A percentile compares a stretch with the other conserved stretches of the same genome.
Evolutionary conservation across 2,797 vertebrate species (phyloP).

Genomic region (Tamandua tetradactyla): DNA sequence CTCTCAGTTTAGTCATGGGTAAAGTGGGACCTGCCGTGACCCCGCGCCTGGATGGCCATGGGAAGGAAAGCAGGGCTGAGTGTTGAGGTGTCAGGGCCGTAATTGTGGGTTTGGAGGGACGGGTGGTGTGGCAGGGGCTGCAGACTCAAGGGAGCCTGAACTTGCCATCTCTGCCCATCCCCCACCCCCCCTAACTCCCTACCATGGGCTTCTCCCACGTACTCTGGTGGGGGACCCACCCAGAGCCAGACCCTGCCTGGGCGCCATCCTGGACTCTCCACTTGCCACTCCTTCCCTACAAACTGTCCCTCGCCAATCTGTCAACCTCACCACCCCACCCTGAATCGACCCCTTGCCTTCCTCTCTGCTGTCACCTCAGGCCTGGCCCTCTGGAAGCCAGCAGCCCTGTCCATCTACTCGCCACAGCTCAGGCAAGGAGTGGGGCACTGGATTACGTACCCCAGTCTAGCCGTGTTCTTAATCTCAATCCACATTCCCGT

Average conservation of each 20-base stretch:
- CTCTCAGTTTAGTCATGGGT: neutral
- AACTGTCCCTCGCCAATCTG: neutral
- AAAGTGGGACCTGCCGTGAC: neutral
- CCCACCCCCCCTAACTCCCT: too few relatives aligned
- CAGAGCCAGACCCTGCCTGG: neutral
- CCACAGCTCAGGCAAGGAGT: neutral
- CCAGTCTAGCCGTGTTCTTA: too few relatives aligned
- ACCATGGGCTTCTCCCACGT: too few relatives aligned
- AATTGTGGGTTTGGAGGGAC: neutral
- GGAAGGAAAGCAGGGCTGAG: neutral
- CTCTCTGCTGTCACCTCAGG: neutral
- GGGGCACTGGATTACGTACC: too few relatives aligned
- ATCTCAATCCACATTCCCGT: too few relatives aligned
- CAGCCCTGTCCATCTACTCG: neutral
- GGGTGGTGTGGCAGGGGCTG: neutral
- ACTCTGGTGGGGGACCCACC: neutral
- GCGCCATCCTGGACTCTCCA: too few relatives aligned
- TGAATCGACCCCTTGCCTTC: too few relatives aligned
- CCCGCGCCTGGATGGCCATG: neutral
- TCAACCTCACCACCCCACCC: neutral
- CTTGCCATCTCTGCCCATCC: too few relatives aligned
- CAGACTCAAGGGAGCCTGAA: neutral
- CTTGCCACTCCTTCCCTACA: neutral
- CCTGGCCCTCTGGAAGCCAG: neutral
- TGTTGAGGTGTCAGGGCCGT: neutral